A percentile compares a stretch with the other conserved stretches of the same genome.
These are phyloP conservation scores for Callyntrura guangdongensis DNA, from an alignment of 2,888 invertebrate genomes.

Conservation along the genomic window DNA sequence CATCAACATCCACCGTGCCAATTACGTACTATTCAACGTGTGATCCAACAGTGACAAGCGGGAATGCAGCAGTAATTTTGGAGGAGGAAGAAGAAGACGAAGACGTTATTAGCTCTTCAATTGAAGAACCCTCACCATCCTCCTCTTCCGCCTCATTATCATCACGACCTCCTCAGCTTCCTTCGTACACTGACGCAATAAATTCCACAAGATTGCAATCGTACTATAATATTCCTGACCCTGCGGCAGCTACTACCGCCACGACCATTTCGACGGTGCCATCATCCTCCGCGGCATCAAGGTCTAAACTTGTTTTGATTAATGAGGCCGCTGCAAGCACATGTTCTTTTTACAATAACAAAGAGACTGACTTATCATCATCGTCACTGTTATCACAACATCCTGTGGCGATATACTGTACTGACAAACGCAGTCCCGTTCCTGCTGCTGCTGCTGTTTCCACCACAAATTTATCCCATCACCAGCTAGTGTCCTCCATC, in stretches of 20 bases:
- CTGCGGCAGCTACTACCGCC: not conserved
- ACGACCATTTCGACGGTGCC: not conserved
- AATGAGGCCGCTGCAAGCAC: constrained; percentile 47
- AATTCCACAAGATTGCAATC: constrained; percentile 43
- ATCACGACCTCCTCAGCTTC: constrained; percentile 34
- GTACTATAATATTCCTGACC: not conserved
- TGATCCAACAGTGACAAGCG: constrained; percentile 66
- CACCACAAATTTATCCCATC: constrained; percentile 4
- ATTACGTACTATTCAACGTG: constrained; percentile 57
- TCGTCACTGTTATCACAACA: constrained; percentile 26
- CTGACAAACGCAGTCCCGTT: constrained; percentile 46
- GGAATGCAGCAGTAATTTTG: constrained; percentile 67
- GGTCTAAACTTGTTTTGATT: constrained; percentile 18
- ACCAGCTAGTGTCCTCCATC: constrained; percentile 30
- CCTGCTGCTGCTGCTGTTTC: not conserved
- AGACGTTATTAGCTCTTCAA: constrained; percentile 61
- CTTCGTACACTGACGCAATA: constrained; percentile 27
- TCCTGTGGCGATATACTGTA: constrained; percentile 58
- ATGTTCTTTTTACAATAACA: constrained; percentile 66
- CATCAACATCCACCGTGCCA: constrained; percentile 48
- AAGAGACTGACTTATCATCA: constrained; percentile 71
- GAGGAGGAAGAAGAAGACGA: constrained; percentile 72
- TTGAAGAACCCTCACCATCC: constrained; percentile 66
- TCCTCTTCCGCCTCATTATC: constrained; percentile 63
- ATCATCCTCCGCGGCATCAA: constrained; percentile 4